A percentile compares a stretch with the other conserved stretches of the same genome.
Conservation (phyloP, 1,140 invertebrate species). For the Diachasmimorpha longicaudata region DNA sequence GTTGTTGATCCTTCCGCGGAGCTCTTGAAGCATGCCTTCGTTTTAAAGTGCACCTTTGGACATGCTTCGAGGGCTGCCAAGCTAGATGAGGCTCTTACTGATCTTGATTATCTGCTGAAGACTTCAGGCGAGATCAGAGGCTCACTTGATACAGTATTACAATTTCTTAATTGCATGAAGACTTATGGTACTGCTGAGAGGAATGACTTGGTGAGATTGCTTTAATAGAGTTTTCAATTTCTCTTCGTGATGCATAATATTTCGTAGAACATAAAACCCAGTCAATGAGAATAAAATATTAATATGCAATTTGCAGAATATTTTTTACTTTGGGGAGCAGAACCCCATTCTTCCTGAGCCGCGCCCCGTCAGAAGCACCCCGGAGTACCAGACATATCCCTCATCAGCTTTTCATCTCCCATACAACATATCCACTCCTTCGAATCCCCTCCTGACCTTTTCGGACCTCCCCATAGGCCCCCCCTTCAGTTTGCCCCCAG, state of each 20-base stretch:
- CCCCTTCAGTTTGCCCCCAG: slow-evolving; percentile 9
- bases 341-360: slow-evolving; percentile 47
- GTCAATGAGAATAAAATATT: no score
- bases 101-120: slow-evolving; percentile 36
- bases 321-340: slow-evolving; percentile 47
- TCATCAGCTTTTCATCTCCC: slow-evolving; percentile 48
- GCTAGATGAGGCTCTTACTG: slow-evolving; percentile 44
- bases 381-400: slow-evolving; percentile 51
- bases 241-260: no score
- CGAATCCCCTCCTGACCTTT: slow-evolving; percentile 31
- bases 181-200: slow-evolving; percentile 34
- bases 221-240: slow-evolving; percentile 7
- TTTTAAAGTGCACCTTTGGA: slow-evolving; percentile 38
- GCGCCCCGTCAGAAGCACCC: slow-evolving; percentile 26
- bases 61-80: slow-evolving; percentile 38
- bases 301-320: slow-evolving; percentile 50
- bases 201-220: slow-evolving; percentile 36
- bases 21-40: slow-evolving; percentile 50
- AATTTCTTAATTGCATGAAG: slow-evolving; percentile 49
- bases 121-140: slow-evolving; percentile 25
- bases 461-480: background rate
- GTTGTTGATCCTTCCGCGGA: slow-evolving; percentile 49
- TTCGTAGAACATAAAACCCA: no score
- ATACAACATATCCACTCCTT: slow-evolving; percentile 44
- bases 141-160: slow-evolving; percentile 35